These are phyloP conservation scores for Periophthalmus modestus DNA, from an alignment of 2,113 vertebrate genomes.

Conservation along the genomic window DNA sequence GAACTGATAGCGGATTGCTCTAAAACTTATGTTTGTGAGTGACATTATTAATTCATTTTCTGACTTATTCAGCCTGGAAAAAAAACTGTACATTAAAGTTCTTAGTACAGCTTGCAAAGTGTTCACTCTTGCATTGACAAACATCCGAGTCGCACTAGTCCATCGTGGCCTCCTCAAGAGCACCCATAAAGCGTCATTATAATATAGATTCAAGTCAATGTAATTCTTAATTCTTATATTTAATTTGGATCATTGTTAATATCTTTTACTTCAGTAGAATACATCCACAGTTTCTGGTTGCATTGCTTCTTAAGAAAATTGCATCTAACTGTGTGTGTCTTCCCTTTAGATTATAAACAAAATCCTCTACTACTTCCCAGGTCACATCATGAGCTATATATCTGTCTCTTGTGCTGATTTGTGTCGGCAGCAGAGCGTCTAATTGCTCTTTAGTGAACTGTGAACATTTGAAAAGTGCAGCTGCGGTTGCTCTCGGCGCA, in stretches of 20 bases:
- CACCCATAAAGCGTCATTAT: too few species aligned
- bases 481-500: slow-evolving; percentile 31
- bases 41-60: too few species aligned
- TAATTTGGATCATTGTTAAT: too few species aligned
- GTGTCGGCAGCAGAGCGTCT: background rate
- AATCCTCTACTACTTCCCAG: background rate
- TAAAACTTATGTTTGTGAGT: too few species aligned
- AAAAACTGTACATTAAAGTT: too few species aligned
- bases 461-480: slow-evolving; percentile 35
- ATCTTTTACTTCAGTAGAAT: background rate
- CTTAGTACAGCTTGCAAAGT: too few species aligned
- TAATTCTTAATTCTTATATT: background rate
- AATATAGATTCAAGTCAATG: too few species aligned
- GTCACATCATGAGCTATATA: background rate
- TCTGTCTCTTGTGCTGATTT: background rate
- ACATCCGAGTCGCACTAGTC: too few species aligned
- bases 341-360: background rate
- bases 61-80: too few species aligned
- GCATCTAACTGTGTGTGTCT: background rate
- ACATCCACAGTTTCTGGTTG: background rate
- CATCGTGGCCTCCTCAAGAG: too few species aligned
- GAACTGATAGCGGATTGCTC: too few species aligned
- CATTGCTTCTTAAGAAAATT: background rate
- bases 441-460: slow-evolving; percentile 24
- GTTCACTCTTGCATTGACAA: too few species aligned